phyloP scores from a whole-genome alignment of 1,140 invertebrate species.

The Lamellibrachia luymesi region DNA sequence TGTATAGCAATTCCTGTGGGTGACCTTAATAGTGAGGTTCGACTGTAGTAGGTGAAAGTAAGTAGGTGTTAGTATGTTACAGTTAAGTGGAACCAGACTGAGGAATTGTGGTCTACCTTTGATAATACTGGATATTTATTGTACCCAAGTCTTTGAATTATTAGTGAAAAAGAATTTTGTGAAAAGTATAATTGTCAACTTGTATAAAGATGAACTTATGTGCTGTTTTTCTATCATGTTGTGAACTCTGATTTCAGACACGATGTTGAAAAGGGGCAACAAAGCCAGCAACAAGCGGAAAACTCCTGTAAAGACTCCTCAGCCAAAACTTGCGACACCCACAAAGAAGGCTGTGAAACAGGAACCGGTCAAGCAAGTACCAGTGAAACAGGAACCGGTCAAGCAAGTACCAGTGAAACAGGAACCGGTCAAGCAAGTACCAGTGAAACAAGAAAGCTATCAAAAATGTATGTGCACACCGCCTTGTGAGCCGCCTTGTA shows the following conservation, averaged over 20 bases:
- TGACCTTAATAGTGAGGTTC: too few relatives aligned
- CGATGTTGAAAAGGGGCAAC: constrained; percentile 7
- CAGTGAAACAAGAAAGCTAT: not conserved
- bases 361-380: not conserved
- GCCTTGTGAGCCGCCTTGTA: too few relatives aligned
- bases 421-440: not conserved
- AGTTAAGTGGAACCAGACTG: too few relatives aligned
- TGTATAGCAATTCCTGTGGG: too few relatives aligned
- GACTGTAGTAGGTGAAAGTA: too few relatives aligned
- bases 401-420: not conserved
- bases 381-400: not conserved
- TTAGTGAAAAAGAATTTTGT: not conserved
- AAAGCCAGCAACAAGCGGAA: not conserved
- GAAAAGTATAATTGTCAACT: too few relatives aligned
- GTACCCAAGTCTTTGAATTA: not conserved
- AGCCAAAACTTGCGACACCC: not conserved
- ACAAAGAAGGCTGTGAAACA: constrained; percentile 2
- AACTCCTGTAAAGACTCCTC: constrained; percentile 6
- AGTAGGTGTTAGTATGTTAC: too few relatives aligned
- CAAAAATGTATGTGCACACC: not conserved
- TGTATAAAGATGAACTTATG: not conserved
- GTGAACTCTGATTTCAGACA: constrained; percentile 2
- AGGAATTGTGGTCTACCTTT: too few relatives aligned
- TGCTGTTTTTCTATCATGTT: not conserved
- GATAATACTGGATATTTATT: too few relatives aligned